Conservation (phyloP, 2,113 vertebrate species). For the Anoura caudifer region DNA sequence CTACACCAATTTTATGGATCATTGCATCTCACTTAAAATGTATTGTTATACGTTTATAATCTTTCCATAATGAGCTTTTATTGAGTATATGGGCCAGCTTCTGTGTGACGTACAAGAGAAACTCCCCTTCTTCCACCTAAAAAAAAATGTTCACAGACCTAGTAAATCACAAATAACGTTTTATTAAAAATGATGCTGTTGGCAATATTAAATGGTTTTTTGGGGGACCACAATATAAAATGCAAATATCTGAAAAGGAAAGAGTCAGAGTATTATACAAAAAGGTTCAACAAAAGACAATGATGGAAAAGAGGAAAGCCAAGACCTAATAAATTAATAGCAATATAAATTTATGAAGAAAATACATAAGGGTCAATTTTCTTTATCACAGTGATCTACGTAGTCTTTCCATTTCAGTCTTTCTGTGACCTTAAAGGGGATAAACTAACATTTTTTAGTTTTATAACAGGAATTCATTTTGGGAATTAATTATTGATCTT, state of each 20-base stretch:
- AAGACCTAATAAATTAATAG: neutral
- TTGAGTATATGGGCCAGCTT: constrained; percentile 80
- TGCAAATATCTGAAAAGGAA: neutral
- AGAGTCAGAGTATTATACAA: neutral
- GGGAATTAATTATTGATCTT: constrained; percentile 1
- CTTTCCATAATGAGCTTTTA: constrained; percentile 87
- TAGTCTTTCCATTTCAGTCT: neutral
- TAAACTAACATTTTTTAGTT: neutral
- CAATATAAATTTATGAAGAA: neutral
- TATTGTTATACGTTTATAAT: constrained; percentile 87
- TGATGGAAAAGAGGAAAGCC: neutral
- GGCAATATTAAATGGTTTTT: constrained; percentile 49
- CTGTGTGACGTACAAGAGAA: constrained; percentile 36
- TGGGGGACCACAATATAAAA: neutral
- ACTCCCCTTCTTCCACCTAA: constrained; percentile 27
- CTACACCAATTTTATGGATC: constrained; percentile 88
- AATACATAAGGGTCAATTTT: neutral
- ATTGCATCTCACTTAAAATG: constrained; percentile 85
- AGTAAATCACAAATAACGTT: constrained; percentile 35
- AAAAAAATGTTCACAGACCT: neutral
- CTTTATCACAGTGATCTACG: neutral
- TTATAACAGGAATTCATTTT: neutral
- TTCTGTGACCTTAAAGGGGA: neutral
- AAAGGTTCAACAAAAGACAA: neutral
- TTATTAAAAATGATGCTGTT: constrained; percentile 35